A percentile compares a stretch with the other conserved stretches of the same genome.
phyloP scores from a whole-genome alignment of 2,113 vertebrate species.

The Artemisiospiza belli region DNA sequence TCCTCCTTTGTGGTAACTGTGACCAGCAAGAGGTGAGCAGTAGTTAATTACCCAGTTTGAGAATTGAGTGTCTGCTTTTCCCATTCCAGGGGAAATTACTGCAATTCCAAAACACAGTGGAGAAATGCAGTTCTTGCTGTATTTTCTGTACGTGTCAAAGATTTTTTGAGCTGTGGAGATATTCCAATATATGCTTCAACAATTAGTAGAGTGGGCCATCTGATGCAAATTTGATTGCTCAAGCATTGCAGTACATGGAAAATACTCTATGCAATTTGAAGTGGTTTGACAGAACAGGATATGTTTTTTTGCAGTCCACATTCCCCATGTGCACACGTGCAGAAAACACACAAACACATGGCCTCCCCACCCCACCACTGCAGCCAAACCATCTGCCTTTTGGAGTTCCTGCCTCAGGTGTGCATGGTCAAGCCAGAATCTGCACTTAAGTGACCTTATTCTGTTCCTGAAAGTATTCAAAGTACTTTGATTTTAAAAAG shows the following conservation, averaged over 20 bases:
- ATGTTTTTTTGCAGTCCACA: background rate
- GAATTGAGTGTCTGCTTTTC: background rate
- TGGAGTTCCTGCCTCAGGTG: background rate
- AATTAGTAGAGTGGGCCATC: background rate
- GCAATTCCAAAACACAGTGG: background rate
- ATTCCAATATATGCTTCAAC: background rate
- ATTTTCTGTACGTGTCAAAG: background rate
- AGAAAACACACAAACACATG: background rate
- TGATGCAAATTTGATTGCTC: background rate
- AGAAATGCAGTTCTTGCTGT: background rate
- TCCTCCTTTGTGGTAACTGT: background rate
- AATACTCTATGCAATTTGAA: background rate
- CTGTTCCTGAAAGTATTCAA: background rate
- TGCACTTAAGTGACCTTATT: background rate
- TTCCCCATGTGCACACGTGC: background rate
- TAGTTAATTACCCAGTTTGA: background rate
- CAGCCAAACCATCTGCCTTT: background rate
- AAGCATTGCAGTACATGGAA: background rate
- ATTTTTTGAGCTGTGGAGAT: background rate
- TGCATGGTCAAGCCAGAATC: background rate
- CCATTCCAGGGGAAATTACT: background rate
- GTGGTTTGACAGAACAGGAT: background rate
- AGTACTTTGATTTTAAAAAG: background rate
- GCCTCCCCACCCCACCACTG: rapidly evolving
- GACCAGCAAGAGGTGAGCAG: background rate